Base-by-base conservation (phyloP, 2,797 vertebrate genomes). In the Squalus acanthias region DNA sequence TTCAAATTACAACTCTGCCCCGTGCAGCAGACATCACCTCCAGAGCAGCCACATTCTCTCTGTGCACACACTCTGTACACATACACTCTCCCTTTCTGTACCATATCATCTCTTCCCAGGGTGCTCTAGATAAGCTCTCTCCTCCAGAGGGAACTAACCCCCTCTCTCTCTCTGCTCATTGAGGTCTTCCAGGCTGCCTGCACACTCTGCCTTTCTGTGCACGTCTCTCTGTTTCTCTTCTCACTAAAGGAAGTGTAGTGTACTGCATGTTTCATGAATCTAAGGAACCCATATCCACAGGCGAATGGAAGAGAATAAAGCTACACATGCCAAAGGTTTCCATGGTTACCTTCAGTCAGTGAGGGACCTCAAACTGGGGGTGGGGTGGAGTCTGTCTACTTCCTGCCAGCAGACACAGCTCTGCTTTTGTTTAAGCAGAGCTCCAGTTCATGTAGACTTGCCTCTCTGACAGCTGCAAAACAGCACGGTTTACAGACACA, bases 231-330 rank as follows among this genome's bases (percentile, higher is more conserved):
- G 53, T 65, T 33, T n/a, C 29, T 63, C 63, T 67, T 24, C 29
- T 92, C 60, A 93, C 63, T 65, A 46, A 93, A 69, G 91, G 91
- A 63, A 93, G 9, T 67, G 65, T 39, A 67, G n/a, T 46, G 63
- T 93, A 93, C 65, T 93, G 91, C 91, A 93, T 93, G 91, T 93
- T 93, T 93, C 91, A 93, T 93, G 91, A 69, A 69, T 93, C 91
- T 69, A 93, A 93, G 65, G n/a, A 93, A 69, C 91, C 65, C 91
- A 93, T 93, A 93, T 93, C 91, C 91, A 93, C 91, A 69, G 91
- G 91, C 91, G 69, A 93, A 93, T 69, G n/a, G 65, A 93, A 46
- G 17, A 69, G 91, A 93, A 93, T 93, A 46, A 93, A 93, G 91
- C 91, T 93, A 69, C 91, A 93, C 91, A 67, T 93, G 91, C 91